Conservation (phyloP, 2,113 vertebrate species). For the Myodes glareolus region DNA sequence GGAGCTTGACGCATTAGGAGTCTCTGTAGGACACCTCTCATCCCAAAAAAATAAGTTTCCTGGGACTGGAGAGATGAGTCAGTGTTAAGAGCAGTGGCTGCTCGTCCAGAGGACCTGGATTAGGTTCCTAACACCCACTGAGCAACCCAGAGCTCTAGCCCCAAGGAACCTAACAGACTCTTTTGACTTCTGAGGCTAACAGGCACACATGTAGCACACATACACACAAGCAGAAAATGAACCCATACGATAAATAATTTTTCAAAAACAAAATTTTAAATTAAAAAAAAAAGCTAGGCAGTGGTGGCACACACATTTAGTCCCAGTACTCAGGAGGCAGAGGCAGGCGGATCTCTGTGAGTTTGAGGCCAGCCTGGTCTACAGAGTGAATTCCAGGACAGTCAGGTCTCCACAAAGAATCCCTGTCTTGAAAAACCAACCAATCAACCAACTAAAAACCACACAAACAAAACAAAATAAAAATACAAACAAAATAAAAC, state of each 20-base stretch:
- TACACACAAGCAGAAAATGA: background rate
- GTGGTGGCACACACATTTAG: background rate
- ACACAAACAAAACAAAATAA: background rate
- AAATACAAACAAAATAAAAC: background rate
- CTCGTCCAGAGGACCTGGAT: background rate
- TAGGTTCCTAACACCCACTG: background rate
- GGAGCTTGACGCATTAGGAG: background rate
- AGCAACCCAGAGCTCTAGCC: background rate
- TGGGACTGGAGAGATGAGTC: background rate
- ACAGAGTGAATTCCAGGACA: background rate
- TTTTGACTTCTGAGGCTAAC: background rate
- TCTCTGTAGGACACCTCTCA: background rate
- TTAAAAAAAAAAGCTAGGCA: background rate
- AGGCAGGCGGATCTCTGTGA: background rate
- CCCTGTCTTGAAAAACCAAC: background rate
- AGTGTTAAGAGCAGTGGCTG: background rate
- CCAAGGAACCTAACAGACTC: background rate
- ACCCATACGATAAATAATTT: background rate
- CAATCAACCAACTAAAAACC: too few species aligned
- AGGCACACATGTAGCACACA: background rate
- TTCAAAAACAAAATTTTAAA: too few species aligned
- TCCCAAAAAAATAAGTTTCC: background rate
- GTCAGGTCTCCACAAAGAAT: background rate
- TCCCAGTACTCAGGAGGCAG: background rate
- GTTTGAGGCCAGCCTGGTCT: background rate